Conservation (phyloP, 2,113 vertebrate species). For the Athene noctua region DNA sequence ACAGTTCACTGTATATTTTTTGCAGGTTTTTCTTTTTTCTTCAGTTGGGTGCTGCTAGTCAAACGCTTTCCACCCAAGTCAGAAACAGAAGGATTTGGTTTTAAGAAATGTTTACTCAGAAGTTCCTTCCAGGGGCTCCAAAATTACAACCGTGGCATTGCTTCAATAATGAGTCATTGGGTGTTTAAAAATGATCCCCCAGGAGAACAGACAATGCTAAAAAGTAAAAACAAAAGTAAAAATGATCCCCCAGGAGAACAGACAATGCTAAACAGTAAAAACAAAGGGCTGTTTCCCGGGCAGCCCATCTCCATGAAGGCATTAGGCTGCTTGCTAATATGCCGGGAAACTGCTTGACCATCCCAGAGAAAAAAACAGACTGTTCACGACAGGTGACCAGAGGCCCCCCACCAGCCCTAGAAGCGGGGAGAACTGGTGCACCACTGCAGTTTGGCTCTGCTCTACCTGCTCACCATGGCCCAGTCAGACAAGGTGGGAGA, state of each 20-base stretch:
- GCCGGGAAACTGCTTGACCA: slow-evolving; percentile 68
- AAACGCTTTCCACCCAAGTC: not conserved
- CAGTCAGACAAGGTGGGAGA: not conserved
- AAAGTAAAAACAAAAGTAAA: too few species aligned
- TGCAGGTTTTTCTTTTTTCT: not conserved
- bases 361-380: not conserved
- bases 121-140: not conserved
- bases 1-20: not conserved
- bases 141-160: not conserved
- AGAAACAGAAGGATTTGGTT: not conserved
- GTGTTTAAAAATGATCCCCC: not conserved
- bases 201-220: not conserved
- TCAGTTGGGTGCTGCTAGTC: not conserved
- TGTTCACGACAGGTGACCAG: not conserved
- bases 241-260: not conserved
- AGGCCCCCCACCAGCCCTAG: not conserved
- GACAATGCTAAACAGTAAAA: slow-evolving; percentile 33
- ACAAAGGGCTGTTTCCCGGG: slow-evolving; percentile 39
- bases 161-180: not conserved
- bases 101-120: slow-evolving; percentile 4
- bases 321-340: slow-evolving; percentile 62
- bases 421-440: not conserved
- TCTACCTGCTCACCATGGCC: not conserved
- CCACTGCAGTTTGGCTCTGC: not conserved
- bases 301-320: slow-evolving; percentile 22